Base-by-base conservation (phyloP, 2,797 vertebrate species). In the Cryptoprocta ferox region DNA sequence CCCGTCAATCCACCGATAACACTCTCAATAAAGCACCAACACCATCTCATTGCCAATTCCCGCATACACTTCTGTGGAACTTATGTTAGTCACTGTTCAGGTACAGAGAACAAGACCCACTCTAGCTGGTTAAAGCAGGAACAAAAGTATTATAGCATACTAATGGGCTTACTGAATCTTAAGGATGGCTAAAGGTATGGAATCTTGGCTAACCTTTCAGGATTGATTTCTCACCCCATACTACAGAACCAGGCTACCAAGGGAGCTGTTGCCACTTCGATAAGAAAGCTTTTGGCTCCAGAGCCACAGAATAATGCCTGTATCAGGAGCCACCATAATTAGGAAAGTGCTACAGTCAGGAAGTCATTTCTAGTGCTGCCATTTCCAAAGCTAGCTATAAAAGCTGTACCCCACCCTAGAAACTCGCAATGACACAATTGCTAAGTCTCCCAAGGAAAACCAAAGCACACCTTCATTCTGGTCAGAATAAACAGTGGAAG, bases 81-180 rank as follows among this genome's bases (percentile, higher is more conserved):
- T 76, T 90, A 15, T 19, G 37, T 89, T 66, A 61, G 50, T 86
- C 50, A 80, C 42, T 37, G 14, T 73, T 95, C 37, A 92, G 42
- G 56, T 85, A 21, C 24, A 75, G 73, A 86, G 42, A 95, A 26
- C 24, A 85, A 12, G 28, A 30, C 42, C 42, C 45, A 73, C 21
- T 53, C 53, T 35, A 63, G n/a, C 63, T 89, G 50, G n/a, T 61
- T 97, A 76, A 94, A 96, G 21, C 32, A 73, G 32, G 45, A 88
- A 87, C 21, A 87, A 66, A 87, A 85, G 68, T 76, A 80, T 82
- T 80, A 48, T 1, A 35, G 50, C 48, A 26, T 68, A 45, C 75
- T 68, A 85, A 79, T 2, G 13, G n/a, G 18, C 53, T 80, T 75
- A 42, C 19, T 80, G 63, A 79, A 79, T 59, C 35, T 26, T n/a